These are phyloP conservation scores for Pitta sordida DNA, from an alignment of 2,113 vertebrate species.

Conservation along the genomic window DNA sequence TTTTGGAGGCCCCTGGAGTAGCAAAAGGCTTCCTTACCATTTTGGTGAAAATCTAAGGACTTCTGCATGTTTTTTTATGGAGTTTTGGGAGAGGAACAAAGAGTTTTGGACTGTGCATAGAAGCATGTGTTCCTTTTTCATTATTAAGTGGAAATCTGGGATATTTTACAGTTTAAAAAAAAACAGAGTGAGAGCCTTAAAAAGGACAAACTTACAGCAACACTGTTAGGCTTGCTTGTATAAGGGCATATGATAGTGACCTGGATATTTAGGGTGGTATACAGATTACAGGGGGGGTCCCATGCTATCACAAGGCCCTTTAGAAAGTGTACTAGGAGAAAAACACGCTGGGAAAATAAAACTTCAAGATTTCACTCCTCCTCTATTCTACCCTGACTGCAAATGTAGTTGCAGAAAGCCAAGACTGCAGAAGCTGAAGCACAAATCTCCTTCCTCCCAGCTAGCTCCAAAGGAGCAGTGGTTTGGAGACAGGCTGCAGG, in stretches of 20 bases:
- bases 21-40: background rate
- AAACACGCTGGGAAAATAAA: background rate
- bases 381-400: background rate
- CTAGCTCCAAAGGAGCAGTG: background rate
- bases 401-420: background rate
- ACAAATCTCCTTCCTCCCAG: background rate
- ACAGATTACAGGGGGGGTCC: background rate
- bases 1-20: background rate
- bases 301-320: background rate
- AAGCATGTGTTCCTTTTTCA: background rate
- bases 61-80: background rate
- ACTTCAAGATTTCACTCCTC: background rate
- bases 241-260: background rate
- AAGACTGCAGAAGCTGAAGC: background rate
- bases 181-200: background rate
- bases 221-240: background rate
- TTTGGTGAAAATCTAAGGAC: background rate
- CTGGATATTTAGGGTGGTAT: background rate
- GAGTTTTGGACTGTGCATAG: background rate
- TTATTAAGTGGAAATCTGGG: background rate
- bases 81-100: background rate
- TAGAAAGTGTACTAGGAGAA: background rate
- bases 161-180: background rate
- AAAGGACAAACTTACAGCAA: background rate
- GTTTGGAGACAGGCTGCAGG: background rate